These are phyloP conservation scores for Manis javanica DNA, from an alignment of 2,797 vertebrate species.

Conservation along the genomic window DNA sequence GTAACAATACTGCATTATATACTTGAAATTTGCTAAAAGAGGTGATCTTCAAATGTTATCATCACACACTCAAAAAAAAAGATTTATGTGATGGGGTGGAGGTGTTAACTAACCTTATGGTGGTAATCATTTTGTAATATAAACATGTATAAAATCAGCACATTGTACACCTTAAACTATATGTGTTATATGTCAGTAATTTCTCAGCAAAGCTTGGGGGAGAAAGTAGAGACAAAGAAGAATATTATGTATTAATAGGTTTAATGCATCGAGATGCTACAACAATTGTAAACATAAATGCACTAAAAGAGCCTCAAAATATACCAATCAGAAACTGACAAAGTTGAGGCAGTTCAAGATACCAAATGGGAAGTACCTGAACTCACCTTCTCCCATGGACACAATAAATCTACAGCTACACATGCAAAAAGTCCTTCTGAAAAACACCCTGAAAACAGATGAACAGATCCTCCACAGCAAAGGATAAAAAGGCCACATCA, in stretches of 20 bases:
- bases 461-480: background rate
- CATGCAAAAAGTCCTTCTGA: background rate
- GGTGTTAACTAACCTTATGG: background rate
- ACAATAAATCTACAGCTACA: background rate
- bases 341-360: background rate
- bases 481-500: background rate
- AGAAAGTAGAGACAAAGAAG: background rate
- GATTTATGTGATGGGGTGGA: background rate
- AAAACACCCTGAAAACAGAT: background rate
- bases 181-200: background rate
- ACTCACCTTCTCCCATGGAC: background rate
- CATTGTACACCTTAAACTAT: background rate
- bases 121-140: background rate
- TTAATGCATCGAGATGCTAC: background rate
- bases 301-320: background rate
- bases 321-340: background rate
- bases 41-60: background rate
- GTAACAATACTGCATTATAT: background rate
- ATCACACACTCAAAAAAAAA: too few species aligned
- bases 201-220: background rate
- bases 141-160: background rate
- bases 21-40: background rate
- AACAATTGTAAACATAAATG: background rate
- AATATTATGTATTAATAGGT: background rate
- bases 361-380: background rate